These are phyloP conservation scores for Athene noctua DNA, from an alignment of 2,113 vertebrate genomes.

Conservation along the genomic window DNA sequence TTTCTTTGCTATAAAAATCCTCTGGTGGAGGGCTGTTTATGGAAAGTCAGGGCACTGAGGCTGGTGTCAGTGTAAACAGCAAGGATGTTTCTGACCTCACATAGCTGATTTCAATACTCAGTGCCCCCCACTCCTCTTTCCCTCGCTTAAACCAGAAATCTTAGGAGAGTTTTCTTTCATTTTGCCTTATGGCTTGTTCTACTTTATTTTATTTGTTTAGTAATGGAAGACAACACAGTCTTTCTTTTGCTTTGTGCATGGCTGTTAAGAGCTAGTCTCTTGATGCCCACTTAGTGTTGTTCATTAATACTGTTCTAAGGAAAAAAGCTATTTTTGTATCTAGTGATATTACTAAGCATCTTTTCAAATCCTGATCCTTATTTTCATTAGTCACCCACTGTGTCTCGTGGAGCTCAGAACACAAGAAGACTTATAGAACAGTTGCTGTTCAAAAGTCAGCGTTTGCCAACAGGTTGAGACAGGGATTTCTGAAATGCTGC, in stretches of 20 bases:
- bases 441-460: not conserved
- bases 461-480: conserved; percentile 47
- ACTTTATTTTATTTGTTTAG: not conserved
- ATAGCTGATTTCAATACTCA: not conserved
- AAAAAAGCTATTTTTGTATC: not conserved
- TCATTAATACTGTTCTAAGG: not conserved
- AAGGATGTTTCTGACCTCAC: not conserved
- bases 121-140: not conserved
- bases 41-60: not conserved
- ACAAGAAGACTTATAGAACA: not conserved
- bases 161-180: not conserved
- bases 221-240: not conserved
- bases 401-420: not conserved
- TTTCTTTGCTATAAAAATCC: not conserved
- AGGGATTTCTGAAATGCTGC: not conserved
- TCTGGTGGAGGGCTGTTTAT: not conserved
- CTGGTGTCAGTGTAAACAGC: not conserved
- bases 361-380: not conserved
- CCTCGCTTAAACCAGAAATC: not conserved
- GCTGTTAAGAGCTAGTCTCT: not conserved
- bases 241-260: not conserved
- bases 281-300: not conserved
- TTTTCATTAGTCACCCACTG: not conserved
- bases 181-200: not conserved
- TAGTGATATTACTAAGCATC: not conserved